Base-by-base conservation (phyloP, 2,797 vertebrate species). In the Oreochromis grahami region DNA sequence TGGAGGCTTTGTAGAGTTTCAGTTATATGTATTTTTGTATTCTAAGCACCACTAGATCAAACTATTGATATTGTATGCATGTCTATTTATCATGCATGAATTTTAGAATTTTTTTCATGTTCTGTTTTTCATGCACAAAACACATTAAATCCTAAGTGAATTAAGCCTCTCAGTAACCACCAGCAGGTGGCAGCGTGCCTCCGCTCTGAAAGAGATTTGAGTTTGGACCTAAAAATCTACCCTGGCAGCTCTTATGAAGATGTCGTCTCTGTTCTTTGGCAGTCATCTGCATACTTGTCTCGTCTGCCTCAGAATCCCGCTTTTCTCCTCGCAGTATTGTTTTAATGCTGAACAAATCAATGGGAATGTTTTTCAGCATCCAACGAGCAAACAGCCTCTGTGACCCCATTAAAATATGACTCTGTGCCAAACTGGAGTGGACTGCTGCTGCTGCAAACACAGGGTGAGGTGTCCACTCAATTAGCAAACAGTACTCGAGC, bases 101-200 rank as follows among this genome's bases (percentile, higher is more conserved):
- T 65, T 83, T 24, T 84, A 45, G 15, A 48, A 29, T 51, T 53
- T 4, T 17, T 51, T 60, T 60, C 15, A 60, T n/a, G 6, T 60
- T 60, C n/a, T 19, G 43, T 48, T 50, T 72, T 65, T 74, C 17
- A 32, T 74, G 26, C 17, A 45, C 29, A 55, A 48, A 70, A n/a
- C 76, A 51, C 13, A 29, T 56, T 13, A 2, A 83, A 34, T 51
- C 43, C 50, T 65, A 21, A 17, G 14, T 29, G 2, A 10, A 6
- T 32, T 72, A 17, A 12, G 26, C 21, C 13, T 79, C 29, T 55
- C 72, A 17, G 36, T 29, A 24, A 38, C 8, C 60, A 65, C 79
- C 95, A 92, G 91, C 90, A 96, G 96, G 94, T 91, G 93, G 94
- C 95, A 95, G 91, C 92, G 80, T 91, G 86, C 65, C 41, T 48